phyloP scores from a whole-genome alignment of 2,797 vertebrate genomes.

The Acanthurus lineatus region DNA sequence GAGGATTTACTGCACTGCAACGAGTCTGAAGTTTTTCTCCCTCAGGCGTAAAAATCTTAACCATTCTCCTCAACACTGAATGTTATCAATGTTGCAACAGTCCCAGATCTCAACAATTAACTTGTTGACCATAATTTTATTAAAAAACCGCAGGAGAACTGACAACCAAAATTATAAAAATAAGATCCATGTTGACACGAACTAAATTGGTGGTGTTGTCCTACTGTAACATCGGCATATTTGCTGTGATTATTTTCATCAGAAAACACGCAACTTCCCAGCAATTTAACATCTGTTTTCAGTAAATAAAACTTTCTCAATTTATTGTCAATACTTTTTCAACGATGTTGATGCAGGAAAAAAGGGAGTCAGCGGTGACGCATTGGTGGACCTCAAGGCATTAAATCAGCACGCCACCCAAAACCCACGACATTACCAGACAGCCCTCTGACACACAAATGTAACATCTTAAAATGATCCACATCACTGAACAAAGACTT shows the following conservation, averaged over 20 bases:
- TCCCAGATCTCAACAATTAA: constrained; percentile 12
- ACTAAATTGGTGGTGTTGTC: neutral
- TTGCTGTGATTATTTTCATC: neutral
- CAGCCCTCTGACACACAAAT: constrained; percentile 46
- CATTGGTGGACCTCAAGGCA: constrained; percentile 37
- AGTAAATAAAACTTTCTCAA: constrained; percentile 10
- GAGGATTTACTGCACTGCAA: neutral
- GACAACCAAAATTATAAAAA: neutral
- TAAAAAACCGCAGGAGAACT: neutral
- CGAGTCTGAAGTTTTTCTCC: neutral
- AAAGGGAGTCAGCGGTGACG: constrained; percentile 31
- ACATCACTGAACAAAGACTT: constrained; percentile 58
- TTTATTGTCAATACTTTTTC: constrained; percentile 36
- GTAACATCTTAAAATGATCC: constrained; percentile 71
- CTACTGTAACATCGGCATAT: neutral
- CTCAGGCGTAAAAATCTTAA: neutral
- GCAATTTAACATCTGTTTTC: constrained; percentile 32
- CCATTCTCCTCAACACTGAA: neutral
- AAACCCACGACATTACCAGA: constrained; percentile 62
- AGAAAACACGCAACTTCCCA: constrained; percentile 10
- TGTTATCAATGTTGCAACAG: neutral
- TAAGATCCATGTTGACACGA: neutral
- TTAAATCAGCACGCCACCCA: constrained; percentile 35
- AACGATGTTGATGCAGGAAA: constrained; percentile 28
- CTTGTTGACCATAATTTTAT: neutral